phyloP scores from a whole-genome alignment of 2,888 invertebrate species.

The Nemotelus nigrinus region DNA sequence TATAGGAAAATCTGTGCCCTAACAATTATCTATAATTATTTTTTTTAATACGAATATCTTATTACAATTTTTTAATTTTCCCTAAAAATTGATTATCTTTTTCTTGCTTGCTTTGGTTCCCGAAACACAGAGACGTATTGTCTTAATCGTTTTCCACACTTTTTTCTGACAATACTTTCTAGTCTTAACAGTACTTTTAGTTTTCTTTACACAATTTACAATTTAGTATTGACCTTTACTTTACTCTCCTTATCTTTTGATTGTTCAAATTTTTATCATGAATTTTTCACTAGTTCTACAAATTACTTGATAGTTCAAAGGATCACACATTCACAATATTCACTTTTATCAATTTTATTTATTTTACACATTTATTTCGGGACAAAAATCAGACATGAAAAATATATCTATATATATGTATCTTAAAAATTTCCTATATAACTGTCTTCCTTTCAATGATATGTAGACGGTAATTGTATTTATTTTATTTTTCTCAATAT shows the following conservation, averaged over 20 bases:
- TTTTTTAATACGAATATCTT: neutral
- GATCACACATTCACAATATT: too few species aligned
- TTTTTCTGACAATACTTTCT: too few species aligned
- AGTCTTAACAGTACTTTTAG: too few species aligned
- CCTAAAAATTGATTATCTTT: slow-evolving; percentile 19
- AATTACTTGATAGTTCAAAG: neutral
- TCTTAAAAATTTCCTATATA: slow-evolving; percentile 12
- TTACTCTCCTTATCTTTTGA: neutral
- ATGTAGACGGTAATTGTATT: slow-evolving; percentile 40
- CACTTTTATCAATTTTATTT: too few species aligned
- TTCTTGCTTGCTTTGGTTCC: slow-evolving; percentile 2
- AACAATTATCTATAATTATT: neutral
- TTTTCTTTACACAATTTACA: neutral
- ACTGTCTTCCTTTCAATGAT: slow-evolving; percentile 12
- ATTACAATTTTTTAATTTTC: slow-evolving; percentile 16
- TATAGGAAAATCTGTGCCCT: too few species aligned
- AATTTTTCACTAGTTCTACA: neutral
- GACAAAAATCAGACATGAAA: slow-evolving; percentile 17
- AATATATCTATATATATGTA: slow-evolving; percentile 13
- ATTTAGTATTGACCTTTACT: slow-evolving; percentile 19
- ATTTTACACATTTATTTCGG: neutral
- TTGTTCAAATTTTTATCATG: neutral
- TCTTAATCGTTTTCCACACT: too few species aligned
- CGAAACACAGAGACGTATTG: neutral
- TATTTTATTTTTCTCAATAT: slow-evolving; percentile 17